Conservation (phyloP, 37 sponge, comb jelly and placozoan genomes). For the Cladorhizidae sp. region DNA sequence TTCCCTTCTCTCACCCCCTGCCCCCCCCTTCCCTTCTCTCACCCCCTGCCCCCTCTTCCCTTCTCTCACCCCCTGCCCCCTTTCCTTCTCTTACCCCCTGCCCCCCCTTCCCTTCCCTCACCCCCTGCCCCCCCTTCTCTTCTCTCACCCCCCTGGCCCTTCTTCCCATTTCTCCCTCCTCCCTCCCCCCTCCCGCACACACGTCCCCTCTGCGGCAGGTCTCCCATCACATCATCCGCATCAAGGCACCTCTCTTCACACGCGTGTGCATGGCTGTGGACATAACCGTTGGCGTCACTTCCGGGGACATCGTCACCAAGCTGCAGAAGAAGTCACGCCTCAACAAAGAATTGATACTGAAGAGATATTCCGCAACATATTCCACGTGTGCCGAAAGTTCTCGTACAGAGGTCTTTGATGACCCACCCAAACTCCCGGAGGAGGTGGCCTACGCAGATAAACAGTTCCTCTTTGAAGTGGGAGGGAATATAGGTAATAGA, state of each 20-base stretch:
- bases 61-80: too few relatives aligned
- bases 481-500: slow-evolving; percentile 80
- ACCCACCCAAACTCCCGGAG: not conserved
- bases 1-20: too few relatives aligned
- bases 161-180: not conserved
- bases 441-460: slow-evolving; percentile 32
- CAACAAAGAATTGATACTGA: slow-evolving; percentile 57
- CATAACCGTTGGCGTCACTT: slow-evolving; percentile 51
- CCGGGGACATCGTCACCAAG: slow-evolving; percentile 70
- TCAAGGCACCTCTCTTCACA: slow-evolving; percentile 74
- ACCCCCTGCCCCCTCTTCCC: too few relatives aligned
- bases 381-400: not conserved
- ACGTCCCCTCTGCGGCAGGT: not conserved
- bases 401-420: too few relatives aligned
- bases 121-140: too few relatives aligned
- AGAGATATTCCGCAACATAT: not conserved
- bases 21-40: too few relatives aligned
- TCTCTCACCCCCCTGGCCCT: too few relatives aligned
- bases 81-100: too few relatives aligned
- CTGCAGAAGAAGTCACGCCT: slow-evolving; percentile 58
- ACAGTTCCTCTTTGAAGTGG: slow-evolving; percentile 79
- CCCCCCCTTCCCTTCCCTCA: not conserved
- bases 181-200: not conserved
- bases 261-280: slow-evolving; percentile 73
- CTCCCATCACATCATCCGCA: slow-evolving; percentile 58